Conservation (phyloP, 2,888 invertebrate genomes). For the Meta bourneti region DNA sequence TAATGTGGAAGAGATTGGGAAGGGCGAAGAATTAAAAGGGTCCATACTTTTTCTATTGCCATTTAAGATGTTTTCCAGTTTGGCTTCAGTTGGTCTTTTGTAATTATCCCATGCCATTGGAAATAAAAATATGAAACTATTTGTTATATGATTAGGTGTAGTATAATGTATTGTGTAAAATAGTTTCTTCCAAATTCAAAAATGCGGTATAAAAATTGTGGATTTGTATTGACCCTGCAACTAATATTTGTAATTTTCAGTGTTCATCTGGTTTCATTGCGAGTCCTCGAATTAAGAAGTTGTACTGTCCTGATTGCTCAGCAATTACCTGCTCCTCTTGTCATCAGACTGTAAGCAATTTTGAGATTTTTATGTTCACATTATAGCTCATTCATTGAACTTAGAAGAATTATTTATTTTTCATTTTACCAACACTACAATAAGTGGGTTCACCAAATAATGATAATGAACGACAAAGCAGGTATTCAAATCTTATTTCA, state of each 20-base stretch:
- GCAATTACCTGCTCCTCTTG: slow-evolving; percentile 95
- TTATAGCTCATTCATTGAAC: not conserved
- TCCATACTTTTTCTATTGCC: no score
- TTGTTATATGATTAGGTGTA: no score
- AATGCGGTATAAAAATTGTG: not conserved
- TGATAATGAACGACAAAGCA: not conserved
- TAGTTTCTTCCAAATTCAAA: no score
- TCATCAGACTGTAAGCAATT: slow-evolving; percentile 86
- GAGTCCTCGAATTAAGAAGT: slow-evolving; percentile 90
- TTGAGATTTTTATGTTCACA: no score
- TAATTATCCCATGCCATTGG: no score
- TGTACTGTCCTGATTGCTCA: slow-evolving; percentile 94
- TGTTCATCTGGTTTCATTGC: slow-evolving; percentile 97
- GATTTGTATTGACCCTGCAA: not conserved
- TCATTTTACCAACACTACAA: not conserved
- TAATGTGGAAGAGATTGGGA: no score
- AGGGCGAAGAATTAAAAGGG: no score
- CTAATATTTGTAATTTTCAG: slow-evolving; percentile 82
- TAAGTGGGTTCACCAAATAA: not conserved
- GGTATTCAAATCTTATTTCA: no score
- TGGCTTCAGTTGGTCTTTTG: no score
- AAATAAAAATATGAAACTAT: no score
- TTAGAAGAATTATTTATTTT: not conserved
- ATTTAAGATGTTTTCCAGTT: no score
- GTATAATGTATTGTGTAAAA: no score